Evolutionary conservation across 1,140 invertebrate genomes (phyloP).

Genomic region (Heliconius congener): DNA sequence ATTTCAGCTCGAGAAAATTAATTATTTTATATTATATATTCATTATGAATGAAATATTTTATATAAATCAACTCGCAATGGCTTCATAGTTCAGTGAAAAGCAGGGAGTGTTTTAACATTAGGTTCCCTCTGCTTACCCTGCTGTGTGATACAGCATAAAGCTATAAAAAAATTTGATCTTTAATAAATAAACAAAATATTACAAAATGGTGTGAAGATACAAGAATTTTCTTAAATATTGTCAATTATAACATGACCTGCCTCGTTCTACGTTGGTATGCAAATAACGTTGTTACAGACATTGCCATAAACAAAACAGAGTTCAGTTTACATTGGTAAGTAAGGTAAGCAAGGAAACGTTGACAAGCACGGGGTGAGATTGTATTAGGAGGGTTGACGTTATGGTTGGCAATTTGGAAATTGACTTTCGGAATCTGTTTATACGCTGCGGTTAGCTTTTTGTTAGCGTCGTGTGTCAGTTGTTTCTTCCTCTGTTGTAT

Average conservation of each 20-base stretch:
- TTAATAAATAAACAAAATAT: conserved; percentile 1
- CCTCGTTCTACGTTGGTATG: neutral
- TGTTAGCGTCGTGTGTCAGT: conserved; percentile 64
- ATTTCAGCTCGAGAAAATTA: too few species aligned
- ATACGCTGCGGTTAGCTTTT: conserved; percentile 60
- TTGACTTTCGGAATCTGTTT: conserved; percentile 78
- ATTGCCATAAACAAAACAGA: conserved; percentile 29
- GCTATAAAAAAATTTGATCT: neutral
- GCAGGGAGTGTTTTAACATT: too few species aligned
- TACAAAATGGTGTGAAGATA: neutral
- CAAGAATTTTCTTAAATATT: neutral
- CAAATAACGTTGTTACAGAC: neutral
- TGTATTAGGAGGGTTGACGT: conserved; percentile 79
- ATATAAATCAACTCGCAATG: too few species aligned
- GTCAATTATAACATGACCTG: neutral
- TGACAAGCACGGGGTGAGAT: conserved; percentile 76
- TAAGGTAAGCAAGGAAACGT: conserved; percentile 71
- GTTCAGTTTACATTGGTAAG: conserved; percentile 56
- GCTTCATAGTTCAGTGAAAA: too few species aligned
- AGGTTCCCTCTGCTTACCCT: too few species aligned
- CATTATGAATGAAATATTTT: too few species aligned
- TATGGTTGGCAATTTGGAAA: conserved; percentile 78
- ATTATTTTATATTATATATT: too few species aligned
- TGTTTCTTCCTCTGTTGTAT: conserved; percentile 52
- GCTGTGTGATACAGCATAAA: too few species aligned